Evolutionary conservation across 2,797 vertebrate genomes (phyloP), one percentile per base, ranked within the genome.

Genomic region (Macrochelys suwanniensis): DNA sequence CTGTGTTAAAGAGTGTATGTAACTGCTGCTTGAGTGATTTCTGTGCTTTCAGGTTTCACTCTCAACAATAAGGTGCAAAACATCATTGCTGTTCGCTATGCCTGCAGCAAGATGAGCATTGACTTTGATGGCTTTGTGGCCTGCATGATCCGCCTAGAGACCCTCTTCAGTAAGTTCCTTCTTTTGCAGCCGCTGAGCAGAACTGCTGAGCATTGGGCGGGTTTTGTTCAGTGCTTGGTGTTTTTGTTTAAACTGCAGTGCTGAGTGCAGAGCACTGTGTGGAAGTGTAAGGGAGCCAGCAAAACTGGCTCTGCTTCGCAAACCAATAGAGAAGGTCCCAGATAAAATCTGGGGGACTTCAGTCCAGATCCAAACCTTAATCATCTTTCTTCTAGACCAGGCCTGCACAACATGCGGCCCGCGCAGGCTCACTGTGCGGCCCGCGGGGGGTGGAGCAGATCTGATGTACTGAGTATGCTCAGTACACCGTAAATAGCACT

Each of bases 41-140:
- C 0, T 1, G 2, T 86, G 37, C 87, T 57, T 42, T 13, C 96
- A 99, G 99, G 99, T 77, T 99, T 99, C 97, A 98, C 94, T 2
- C 88, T 99, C 76, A 99, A 97, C 76, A 97, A 97, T 9, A 89
- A 97, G 37, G 96, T 99, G 84, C 98, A 99, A 92, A 98, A 99
- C 89, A 98, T 98, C 92, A 97, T 99, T 0, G 95, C 98, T 80
- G 28, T 37, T 5, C 97, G 98, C 26, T 99, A 98, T 0, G 98
- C 98, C 0, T 96, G 98, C 53, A 97, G 97, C 94, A 97, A 98
- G 42, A 98, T 98, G 25, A 97, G 98, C 95, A 97, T 99, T 1
- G 98, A 99, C 96, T 99, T 99, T 0, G 98, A 99, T n/a, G 97
- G 97, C 95, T 99, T 99, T 2, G 97, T 99, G 16, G 96, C 98